Evolutionary conservation across 2,797 vertebrate genomes (phyloP), one percentile per base, ranked within the genome.

Genomic region (Darevskia mixta): DNA sequence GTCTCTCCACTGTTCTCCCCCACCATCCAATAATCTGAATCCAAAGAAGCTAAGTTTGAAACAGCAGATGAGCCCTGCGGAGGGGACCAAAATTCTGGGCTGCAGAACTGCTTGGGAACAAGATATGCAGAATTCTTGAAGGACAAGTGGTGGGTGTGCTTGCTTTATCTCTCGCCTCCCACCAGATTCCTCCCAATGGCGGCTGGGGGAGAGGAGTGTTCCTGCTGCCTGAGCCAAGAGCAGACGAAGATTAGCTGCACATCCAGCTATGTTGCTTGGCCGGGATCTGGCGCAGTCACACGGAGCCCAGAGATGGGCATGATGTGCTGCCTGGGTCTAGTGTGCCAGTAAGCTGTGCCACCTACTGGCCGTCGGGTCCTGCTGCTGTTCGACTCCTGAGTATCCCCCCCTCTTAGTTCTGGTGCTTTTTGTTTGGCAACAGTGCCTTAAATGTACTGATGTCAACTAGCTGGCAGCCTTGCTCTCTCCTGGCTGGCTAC

Each of bases 161-260:
- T 0, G 17, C 3, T 76, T 85, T 6, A 0, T 2, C 73, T 32
- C 0, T 11, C 88, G 92, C 93, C 90, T 86, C 82, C 89, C 87
- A 90, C 0, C 0, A 32, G 0, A 35, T 4, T 82, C 73, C 8
- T 35, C 73, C 72, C 0, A 10, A 64, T 58, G 3, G 49, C 49
- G 13, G 75, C 35, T 43, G 84, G 87, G 58, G 55, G n/a, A 78
- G 66, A 82, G 58, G 0, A 92, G 85, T 87, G 58, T 88, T 61
- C 89, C 95, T 96, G 95, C 95, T 90, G n/a, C 89, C 94, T 95
- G 95, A 96, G 95, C 95, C 93, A 90, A 94, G 92, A 90, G 93
- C 92, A 87, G 94, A 90, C 93, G 92, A 0, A 1, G 61, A 64
- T 11, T 0, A 11, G 69, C 78, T 17, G 3, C 32, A 32, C 58